Conservation (phyloP, 2,888 invertebrate species). For the Megaustenia siamemsis region DNA sequence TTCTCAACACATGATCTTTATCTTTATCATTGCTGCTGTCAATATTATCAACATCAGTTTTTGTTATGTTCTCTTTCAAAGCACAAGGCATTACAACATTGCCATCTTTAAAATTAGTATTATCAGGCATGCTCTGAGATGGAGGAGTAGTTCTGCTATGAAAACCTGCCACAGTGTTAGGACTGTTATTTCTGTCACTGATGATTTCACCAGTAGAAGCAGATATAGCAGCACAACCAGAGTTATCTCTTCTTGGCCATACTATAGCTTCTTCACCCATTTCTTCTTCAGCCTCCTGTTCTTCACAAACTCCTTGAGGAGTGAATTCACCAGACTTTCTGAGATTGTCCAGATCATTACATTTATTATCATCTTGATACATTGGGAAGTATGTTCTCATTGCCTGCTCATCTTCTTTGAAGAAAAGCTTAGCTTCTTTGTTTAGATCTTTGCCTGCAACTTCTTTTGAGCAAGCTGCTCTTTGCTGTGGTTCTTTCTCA, state of each 20-base stretch:
- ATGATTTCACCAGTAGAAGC: background rate
- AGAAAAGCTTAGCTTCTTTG: background rate
- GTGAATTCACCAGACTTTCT: conserved; percentile 35
- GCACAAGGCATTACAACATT: background rate
- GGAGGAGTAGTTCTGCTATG: background rate
- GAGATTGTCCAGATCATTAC: background rate
- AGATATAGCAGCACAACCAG: background rate
- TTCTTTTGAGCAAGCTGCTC: background rate
- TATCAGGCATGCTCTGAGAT: background rate
- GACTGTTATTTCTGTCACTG: background rate
- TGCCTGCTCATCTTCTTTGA: background rate
- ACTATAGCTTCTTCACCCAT: background rate
- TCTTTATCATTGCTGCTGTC: background rate
- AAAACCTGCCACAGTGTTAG: too few relatives aligned
- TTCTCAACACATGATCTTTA: conserved; percentile 20
- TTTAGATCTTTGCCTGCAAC: background rate
- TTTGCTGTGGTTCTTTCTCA: background rate
- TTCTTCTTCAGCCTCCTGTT: conserved; percentile 15
- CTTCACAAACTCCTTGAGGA: conserved; percentile 3
- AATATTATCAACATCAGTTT: background rate
- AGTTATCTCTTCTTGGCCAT: too few relatives aligned
- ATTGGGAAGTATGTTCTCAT: background rate
- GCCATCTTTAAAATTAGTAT: background rate
- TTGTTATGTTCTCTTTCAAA: background rate
- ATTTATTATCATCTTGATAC: background rate